Evolutionary conservation across 2,797 vertebrate genomes (phyloP).

Genomic region (Prionace glauca): DNA sequence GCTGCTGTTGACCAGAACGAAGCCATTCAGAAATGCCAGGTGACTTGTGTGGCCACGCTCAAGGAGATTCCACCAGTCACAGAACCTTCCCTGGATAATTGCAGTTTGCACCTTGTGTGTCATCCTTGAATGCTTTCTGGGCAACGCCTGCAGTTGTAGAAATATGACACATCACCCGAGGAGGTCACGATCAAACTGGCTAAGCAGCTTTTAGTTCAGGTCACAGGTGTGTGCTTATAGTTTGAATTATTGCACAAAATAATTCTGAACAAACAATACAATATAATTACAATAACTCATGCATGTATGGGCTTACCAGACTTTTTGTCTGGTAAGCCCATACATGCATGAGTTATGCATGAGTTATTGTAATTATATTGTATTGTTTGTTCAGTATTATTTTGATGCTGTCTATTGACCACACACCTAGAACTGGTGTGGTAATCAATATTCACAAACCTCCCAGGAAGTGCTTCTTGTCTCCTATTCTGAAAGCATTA

Average conservation of each 20-base stretch:
- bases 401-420: background rate
- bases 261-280: too few relatives aligned
- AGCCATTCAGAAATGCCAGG: background rate
- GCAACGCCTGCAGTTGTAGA: background rate
- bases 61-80: background rate
- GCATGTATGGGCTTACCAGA: too few relatives aligned
- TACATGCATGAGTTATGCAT: background rate
- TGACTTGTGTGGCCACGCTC: background rate
- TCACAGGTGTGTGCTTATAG: background rate
- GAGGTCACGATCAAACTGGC: background rate
- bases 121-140: background rate
- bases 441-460: background rate
- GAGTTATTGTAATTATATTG: background rate
- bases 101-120: background rate
- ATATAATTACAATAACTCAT: too few relatives aligned
- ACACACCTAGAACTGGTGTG: background rate
- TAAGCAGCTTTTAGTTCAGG: background rate
- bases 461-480: background rate
- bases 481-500: background rate
- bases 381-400: background rate
- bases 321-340: too few relatives aligned
- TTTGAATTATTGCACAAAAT: background rate
- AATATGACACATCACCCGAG: background rate
- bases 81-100: background rate
- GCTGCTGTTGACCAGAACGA: background rate